These are phyloP conservation scores for Andricus grossulariae DNA, from an alignment of 1,140 invertebrate species.

Conservation along the genomic window DNA sequence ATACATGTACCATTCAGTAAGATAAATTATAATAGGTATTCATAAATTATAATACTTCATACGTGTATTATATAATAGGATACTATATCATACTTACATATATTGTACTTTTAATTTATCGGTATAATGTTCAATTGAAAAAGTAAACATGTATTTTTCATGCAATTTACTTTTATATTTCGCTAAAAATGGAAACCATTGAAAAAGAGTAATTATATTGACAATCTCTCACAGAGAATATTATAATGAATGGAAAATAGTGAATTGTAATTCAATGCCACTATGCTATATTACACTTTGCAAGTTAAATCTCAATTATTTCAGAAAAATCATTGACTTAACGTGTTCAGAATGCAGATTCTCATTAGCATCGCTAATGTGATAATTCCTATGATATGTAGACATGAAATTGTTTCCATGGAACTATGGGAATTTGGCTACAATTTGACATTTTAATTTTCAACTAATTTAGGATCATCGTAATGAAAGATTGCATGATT, in stretches of 20 bases:
- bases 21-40: no score
- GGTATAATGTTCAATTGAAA: no score
- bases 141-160: no score
- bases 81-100: no score
- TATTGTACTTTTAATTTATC: no score
- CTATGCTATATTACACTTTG: conserved; percentile 1
- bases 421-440: neutral
- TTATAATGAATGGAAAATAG: neutral
- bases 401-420: neutral
- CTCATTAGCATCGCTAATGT: conserved; percentile 17
- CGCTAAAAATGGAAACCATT: neutral
- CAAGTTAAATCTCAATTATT: conserved; percentile 17
- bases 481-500: no score
- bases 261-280: conserved; percentile 14
- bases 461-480: neutral
- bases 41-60: no score
- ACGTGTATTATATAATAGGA: no score
- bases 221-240: neutral
- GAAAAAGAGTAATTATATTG: neutral
- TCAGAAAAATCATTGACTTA: neutral
- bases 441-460: neutral
- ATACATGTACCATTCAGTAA: no score
- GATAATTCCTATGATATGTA: neutral
- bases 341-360: conserved; percentile 16
- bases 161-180: no score